Conservation (phyloP, 2,797 vertebrate species). For the Helarctos malayanus region DNA sequence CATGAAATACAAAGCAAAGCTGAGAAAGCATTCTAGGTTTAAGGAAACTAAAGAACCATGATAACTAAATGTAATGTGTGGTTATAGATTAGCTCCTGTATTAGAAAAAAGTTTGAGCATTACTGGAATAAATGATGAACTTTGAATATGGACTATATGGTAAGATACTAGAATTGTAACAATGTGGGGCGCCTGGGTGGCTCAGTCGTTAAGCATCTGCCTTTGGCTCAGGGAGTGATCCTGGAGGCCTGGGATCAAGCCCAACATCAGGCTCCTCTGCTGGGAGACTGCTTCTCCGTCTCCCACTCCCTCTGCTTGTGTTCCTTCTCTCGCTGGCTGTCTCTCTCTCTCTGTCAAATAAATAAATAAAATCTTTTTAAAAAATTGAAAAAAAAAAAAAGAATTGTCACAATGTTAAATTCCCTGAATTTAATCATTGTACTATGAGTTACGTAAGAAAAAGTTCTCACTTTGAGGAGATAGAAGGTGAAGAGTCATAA, state of each 20-base stretch:
- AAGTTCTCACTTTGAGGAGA: neutral
- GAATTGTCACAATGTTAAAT: neutral
- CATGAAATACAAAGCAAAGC: neutral
- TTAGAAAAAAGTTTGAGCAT: neutral
- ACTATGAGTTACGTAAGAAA: neutral
- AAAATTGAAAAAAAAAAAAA: too few species aligned
- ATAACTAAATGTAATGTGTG: neutral
- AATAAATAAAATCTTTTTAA: too few species aligned
- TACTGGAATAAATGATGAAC: neutral
- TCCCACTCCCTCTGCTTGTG: too few species aligned
- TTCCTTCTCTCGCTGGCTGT: too few species aligned
- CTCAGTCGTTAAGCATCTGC: too few species aligned
- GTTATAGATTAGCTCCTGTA: neutral
- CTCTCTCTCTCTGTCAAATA: too few species aligned
- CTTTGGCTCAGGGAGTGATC: too few species aligned
- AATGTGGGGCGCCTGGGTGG: neutral
- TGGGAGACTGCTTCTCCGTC: too few species aligned
- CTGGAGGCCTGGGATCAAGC: too few species aligned
- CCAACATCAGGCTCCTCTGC: too few species aligned
- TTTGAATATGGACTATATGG: neutral
- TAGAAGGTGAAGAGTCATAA: neutral
- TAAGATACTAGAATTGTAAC: neutral
- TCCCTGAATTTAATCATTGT: neutral
- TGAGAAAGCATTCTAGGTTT: neutral
- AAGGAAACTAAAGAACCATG: neutral